phyloP scores from a whole-genome alignment of 2,888 invertebrate genomes.

The Noctua janthina region DNA sequence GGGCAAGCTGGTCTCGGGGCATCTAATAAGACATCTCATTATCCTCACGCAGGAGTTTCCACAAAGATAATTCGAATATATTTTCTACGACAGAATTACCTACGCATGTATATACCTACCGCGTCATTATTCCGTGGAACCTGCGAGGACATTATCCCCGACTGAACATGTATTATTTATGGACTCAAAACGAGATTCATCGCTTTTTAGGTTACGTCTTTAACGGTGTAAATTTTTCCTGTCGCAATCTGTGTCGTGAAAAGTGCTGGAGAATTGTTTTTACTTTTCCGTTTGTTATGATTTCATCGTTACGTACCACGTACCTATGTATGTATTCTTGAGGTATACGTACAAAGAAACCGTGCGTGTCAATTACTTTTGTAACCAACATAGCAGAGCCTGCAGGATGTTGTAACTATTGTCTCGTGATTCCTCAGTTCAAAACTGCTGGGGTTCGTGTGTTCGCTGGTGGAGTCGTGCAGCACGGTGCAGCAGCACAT shows the following conservation, averaged over 20 bases:
- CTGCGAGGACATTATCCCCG: conserved; percentile 33
- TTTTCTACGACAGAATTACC: conserved; percentile 48
- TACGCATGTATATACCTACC: conserved; percentile 4
- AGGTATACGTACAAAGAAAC: neutral
- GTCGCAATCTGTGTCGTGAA: conserved; percentile 16
- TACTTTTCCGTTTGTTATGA: neutral
- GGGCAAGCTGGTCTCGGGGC: conserved; percentile 52
- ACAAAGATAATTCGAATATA: conserved; percentile 55
- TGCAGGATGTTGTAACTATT: neutral
- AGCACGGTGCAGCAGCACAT: conserved; percentile 99
- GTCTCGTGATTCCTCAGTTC: conserved; percentile 92
- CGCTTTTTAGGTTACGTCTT: conserved; percentile 32
- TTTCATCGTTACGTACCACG: neutral
- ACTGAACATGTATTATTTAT: conserved; percentile 50
- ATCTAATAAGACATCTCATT: conserved; percentile 57
- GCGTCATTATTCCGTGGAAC: conserved; percentile 48
- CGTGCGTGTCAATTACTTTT: neutral
- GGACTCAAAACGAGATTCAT: conserved; percentile 31
- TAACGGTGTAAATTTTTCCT: conserved; percentile 30
- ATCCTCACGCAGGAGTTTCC: conserved; percentile 36
- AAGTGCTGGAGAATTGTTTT: conserved; percentile 9
- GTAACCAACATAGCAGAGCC: neutral
- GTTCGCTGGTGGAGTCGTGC: conserved; percentile 98
- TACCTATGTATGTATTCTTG: neutral
- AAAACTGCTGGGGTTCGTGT: conserved; percentile 98